Conservation (phyloP, 2,888 invertebrate genomes). For the Achlya flavicornis region DNA sequence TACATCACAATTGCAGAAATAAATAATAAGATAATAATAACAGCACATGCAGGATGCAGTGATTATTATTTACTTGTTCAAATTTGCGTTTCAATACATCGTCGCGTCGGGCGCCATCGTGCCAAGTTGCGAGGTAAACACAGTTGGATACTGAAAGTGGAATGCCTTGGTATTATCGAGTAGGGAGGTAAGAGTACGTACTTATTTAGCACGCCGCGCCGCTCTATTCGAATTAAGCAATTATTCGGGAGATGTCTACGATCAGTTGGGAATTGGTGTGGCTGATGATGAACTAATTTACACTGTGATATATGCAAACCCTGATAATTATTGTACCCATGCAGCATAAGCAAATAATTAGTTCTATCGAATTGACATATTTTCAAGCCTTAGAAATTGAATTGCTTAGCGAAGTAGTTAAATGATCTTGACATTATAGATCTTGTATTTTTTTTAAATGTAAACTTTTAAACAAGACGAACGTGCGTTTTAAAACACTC, state of each 20-base stretch:
- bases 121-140: conserved; percentile 50
- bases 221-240: conserved; percentile 55
- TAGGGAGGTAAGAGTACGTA: conserved; percentile 60
- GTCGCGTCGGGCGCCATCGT: conserved; percentile 30
- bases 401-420: neutral
- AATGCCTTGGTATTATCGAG: conserved; percentile 77
- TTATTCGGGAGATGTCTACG: conserved; percentile 49
- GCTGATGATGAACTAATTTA: conserved; percentile 9
- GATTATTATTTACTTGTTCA: conserved; percentile 34
- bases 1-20: too few relatives aligned
- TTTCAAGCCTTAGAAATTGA: neutral
- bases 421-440: neutral
- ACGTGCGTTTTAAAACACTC: conserved; percentile 22
- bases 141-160: conserved; percentile 70
- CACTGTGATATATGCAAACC: neutral
- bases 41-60: neutral
- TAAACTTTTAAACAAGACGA: neutral
- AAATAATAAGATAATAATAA: too few relatives aligned
- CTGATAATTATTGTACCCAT: neutral
- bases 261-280: conserved; percentile 18
- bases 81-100: conserved; percentile 49
- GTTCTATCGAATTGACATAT: neutral
- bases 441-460: neutral
- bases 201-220: conserved; percentile 57
- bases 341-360: neutral